Evolutionary conservation across 2,888 invertebrate genomes (phyloP).

Genomic region (Mimumesa dahlbomi): DNA sequence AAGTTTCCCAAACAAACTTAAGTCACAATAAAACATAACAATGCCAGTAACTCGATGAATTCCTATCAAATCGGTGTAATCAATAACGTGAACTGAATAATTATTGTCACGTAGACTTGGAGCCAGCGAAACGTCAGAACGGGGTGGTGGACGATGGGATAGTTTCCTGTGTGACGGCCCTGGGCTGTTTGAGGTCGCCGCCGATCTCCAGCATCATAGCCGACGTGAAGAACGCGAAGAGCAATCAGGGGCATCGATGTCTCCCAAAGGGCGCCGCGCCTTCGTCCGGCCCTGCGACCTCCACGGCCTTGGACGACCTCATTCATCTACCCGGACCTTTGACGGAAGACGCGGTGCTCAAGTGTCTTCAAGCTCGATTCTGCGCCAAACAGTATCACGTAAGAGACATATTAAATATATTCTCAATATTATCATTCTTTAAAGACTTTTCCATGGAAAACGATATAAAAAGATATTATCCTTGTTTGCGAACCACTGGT

Average conservation of each 20-base stretch:
- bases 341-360: slow-evolving; percentile 96
- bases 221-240: slow-evolving; percentile 73
- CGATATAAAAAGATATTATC: no score
- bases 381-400: slow-evolving; percentile 93
- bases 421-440: no score
- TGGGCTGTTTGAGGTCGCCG: slow-evolving; percentile 73
- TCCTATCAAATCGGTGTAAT: no score
- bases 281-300: slow-evolving; percentile 68
- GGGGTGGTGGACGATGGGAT: slow-evolving; percentile 75
- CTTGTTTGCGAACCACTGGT: no score
- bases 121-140: slow-evolving; percentile 72
- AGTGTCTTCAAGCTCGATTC: slow-evolving; percentile 94
- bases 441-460: no score
- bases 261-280: slow-evolving; percentile 65
- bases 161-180: slow-evolving; percentile 78
- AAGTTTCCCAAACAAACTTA: no score
- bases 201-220: slow-evolving; percentile 77
- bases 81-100: no score
- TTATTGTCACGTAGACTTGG: no score
- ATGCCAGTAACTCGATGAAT: no score
- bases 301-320: slow-evolving; percentile 90
- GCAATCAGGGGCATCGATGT: slow-evolving; percentile 73
- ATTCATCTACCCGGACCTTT: slow-evolving; percentile 95
- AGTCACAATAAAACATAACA: no score
- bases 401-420: no score